These are phyloP conservation scores for Sycophila sp. DNA, from an alignment of 1,140 invertebrate genomes.

Conservation along the genomic window DNA sequence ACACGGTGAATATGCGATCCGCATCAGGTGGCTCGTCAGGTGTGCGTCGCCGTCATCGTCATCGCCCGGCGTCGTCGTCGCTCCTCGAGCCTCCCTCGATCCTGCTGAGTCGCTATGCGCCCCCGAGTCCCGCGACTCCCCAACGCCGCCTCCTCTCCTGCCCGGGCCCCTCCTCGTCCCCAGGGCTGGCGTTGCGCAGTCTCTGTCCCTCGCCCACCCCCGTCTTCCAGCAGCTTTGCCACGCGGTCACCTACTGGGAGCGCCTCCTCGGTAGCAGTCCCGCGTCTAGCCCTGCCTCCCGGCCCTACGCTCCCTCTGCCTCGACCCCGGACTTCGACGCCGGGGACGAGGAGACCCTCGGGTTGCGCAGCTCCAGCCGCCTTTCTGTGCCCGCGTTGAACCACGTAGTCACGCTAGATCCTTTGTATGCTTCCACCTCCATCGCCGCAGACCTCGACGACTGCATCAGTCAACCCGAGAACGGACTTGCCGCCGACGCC, in stretches of 20 bases:
- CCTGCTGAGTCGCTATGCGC: conserved; percentile 50
- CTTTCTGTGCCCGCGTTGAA: conserved; percentile 56
- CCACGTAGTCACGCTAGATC: conserved; percentile 61
- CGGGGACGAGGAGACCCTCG: not conserved
- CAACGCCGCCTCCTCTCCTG: conserved; percentile 58
- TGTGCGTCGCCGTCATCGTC: not conserved
- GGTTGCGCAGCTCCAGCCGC: conserved; percentile 38
- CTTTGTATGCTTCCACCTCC: conserved; percentile 51
- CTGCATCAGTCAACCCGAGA: conserved; percentile 61
- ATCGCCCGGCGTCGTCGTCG: not conserved
- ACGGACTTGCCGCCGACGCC: conserved; percentile 62
- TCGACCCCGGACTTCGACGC: not conserved
- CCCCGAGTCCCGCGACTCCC: conserved; percentile 54
- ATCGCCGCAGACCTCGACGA: conserved; percentile 61
- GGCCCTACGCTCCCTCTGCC: not conserved
- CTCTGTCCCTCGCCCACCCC: conserved; percentile 60
- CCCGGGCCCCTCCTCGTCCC: conserved; percentile 48
- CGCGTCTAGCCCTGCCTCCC: conserved; percentile 32
- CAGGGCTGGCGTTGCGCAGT: conserved; percentile 41
- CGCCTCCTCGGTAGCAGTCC: conserved; percentile 53
- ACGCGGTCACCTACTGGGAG: conserved; percentile 68
- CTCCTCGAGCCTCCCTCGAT: conserved; percentile 39
- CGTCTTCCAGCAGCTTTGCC: conserved; percentile 69
- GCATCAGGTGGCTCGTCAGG: not conserved
- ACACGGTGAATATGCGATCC: no score